phyloP scores from a whole-genome alignment of 2,113 vertebrate genomes.

The Pedetes capensis region DNA sequence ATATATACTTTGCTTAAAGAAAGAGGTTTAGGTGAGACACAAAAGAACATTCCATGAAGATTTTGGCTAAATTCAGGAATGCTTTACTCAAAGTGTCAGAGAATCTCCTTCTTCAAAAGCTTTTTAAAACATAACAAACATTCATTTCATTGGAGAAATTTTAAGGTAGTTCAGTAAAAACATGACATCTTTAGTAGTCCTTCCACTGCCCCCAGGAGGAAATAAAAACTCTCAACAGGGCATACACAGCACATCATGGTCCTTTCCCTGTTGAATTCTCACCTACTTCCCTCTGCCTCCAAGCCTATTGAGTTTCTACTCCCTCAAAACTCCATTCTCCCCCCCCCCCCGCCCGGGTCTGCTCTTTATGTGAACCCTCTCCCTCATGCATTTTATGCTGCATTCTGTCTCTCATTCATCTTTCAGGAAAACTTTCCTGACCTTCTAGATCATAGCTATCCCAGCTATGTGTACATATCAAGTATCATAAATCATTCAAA shows the following conservation, averaged over 20 bases:
- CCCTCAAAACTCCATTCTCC: not conserved
- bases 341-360: not conserved
- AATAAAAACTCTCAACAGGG: not conserved
- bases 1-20: not conserved
- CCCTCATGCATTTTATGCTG: not conserved
- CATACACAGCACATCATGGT: not conserved
- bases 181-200: not conserved
- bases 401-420: not conserved
- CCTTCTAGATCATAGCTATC: not conserved
- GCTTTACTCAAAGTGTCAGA: not conserved
- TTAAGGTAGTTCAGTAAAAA: constrained; percentile 25
- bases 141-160: not conserved
- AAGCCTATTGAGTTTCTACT: not conserved
- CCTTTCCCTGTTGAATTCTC: not conserved
- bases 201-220: not conserved
- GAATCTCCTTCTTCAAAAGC: not conserved
- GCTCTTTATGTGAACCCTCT: not conserved
- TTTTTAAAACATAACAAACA: constrained; percentile 11
- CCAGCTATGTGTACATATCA: constrained; percentile 1
- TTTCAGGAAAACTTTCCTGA: constrained; percentile 8
- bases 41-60: not conserved
- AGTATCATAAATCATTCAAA: not conserved
- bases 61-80: not conserved
- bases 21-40: constrained; percentile 3
- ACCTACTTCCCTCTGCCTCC: not conserved